phyloP scores from a whole-genome alignment of 2,888 invertebrate genomes.

The Meghimatium bilineatum region DNA sequence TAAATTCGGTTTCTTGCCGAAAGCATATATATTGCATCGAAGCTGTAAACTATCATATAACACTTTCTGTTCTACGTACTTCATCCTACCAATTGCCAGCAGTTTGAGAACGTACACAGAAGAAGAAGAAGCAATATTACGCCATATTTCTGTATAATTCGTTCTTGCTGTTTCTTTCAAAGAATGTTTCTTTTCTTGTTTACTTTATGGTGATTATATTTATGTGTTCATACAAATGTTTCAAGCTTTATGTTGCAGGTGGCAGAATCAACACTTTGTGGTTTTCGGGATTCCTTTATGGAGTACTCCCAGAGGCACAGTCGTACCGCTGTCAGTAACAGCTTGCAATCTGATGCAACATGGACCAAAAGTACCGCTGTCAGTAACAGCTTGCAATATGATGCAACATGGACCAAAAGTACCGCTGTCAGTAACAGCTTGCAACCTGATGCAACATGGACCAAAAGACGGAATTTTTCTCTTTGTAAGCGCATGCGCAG shows the following conservation, averaged over 20 bases:
- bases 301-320: slow-evolving; percentile 63
- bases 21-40: no score
- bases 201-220: no score
- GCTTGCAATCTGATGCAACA: background rate
- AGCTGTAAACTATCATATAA: no score
- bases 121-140: no score
- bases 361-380: slow-evolving; percentile 56
- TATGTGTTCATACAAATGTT: background rate
- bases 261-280: slow-evolving; percentile 60
- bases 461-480: slow-evolving; percentile 57
- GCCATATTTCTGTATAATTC: no score
- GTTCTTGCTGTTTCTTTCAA: no score
- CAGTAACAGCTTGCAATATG: slow-evolving; percentile 1
- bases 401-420: slow-evolving; percentile 42
- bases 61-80: no score
- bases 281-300: slow-evolving; percentile 70
- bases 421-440: slow-evolving; percentile 60
- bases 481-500: slow-evolving; percentile 72
- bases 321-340: slow-evolving; percentile 37
- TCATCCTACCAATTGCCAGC: no score
- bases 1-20: no score
- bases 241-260: slow-evolving; percentile 34
- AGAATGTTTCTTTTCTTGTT: no score
- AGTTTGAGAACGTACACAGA: no score
- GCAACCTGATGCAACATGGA: background rate